Evolutionary conservation across 2,888 invertebrate genomes (phyloP).

Genomic region (Drosophila eohydei): DNA sequence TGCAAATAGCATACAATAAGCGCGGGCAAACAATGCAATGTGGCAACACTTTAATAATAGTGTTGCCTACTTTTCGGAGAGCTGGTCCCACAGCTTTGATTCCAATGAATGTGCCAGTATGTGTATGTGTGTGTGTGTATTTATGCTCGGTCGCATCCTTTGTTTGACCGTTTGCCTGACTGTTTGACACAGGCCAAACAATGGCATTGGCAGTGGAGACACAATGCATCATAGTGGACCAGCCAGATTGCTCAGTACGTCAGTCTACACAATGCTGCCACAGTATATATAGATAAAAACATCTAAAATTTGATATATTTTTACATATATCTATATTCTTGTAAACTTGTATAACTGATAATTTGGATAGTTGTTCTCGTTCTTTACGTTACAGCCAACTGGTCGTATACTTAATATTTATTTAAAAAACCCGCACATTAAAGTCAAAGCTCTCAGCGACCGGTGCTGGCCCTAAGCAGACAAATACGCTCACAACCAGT

Average conservation of each 20-base stretch:
- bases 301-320: not conserved
- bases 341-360: not conserved
- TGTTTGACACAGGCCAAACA: constrained; percentile 30
- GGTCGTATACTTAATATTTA: constrained; percentile 17
- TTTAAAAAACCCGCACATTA: constrained; percentile 32
- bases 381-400: constrained; percentile 6
- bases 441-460: constrained; percentile 11
- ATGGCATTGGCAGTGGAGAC: constrained; percentile 25
- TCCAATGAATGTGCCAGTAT: not conserved
- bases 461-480: constrained; percentile 12
- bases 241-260: constrained; percentile 9
- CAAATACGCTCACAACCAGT: constrained; percentile 10
- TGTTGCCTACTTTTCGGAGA: constrained; percentile 46
- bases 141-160: constrained; percentile 19
- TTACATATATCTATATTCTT: not conserved
- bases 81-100: constrained; percentile 31
- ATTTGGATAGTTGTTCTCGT: constrained; percentile 20
- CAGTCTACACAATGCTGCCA: constrained; percentile 23
- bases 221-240: not conserved
- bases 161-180: constrained; percentile 34
- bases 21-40: constrained; percentile 64
- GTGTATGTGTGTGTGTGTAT: not conserved
- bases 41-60: constrained; percentile 65
- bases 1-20: constrained; percentile 54
- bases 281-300: not conserved